Base-by-base conservation (phyloP, 2,888 invertebrate species). In the Luffia ferchaultella region DNA sequence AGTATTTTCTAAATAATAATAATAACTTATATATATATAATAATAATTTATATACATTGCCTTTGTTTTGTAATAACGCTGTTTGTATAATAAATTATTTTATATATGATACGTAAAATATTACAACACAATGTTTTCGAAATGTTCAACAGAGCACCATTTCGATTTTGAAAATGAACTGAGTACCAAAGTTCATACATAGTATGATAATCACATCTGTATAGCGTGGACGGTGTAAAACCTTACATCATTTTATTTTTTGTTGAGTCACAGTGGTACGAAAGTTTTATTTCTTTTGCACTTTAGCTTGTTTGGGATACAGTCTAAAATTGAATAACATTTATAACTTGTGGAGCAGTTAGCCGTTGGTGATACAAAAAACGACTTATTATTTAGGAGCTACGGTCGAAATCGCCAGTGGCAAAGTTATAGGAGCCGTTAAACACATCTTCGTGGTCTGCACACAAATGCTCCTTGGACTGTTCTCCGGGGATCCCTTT, bases 231-330 rank as follows among this genome's bases (percentile, higher is more conserved):
- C 42, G 49, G 42, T n/a, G n/a, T 49, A 41, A 64, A 63, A 64
- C 64, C 62, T 68, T 67, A 60, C 58, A 56, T 56, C 50, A 45
- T 54, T 64, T 49, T 43, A 20, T 49, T 68, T 73, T 70, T 71
- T 67, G 57, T 70, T 63, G 61, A 63, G 60, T 58, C 62, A 58
- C 70, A 69, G 61, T 62, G 63, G 60, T 63, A 71, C 64, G 64
- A 68, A 7, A 7, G 30, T 30, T 30, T 12, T 3, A 7, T 12
- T 3, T 7, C 5, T 30, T 12, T 30, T 30, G 30, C 3, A 30
- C 3, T 12, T 30, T 30, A 30, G 3, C 30, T 12, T 7, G 30
- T 30, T n/a, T 30, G 30, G 3, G 3, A 30, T 30, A 30, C 30
- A 30, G 30, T 30, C 12, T 12, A 30, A 30, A 30, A 30, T 30